Evolutionary conservation across 2,888 invertebrate genomes (phyloP).

Genomic region (Pelosia muscerda): DNA sequence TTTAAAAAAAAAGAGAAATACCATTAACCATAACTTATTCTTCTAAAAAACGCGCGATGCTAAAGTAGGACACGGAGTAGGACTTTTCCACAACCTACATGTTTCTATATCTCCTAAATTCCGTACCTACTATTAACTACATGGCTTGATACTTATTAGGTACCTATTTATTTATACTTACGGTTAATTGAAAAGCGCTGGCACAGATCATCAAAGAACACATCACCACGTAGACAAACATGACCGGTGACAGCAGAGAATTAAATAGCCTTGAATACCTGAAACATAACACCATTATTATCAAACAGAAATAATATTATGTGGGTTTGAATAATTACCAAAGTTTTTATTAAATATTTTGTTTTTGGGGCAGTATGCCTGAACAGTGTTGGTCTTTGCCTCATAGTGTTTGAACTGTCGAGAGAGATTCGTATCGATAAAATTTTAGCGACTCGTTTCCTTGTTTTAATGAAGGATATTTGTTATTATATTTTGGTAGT

Average conservation of each 20-base stretch:
- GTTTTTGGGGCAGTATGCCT: constrained; percentile 32
- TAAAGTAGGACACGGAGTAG: neutral
- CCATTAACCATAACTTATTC: neutral
- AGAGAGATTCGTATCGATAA: constrained; percentile 44
- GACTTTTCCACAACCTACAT: neutral
- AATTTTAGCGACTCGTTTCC: constrained; percentile 9
- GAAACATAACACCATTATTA: constrained; percentile 30
- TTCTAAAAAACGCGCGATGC: neutral
- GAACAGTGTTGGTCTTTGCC: constrained; percentile 23
- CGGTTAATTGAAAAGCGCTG: constrained; percentile 76
- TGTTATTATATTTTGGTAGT: neutral
- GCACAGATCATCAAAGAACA: constrained; percentile 77
- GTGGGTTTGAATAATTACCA: constrained; percentile 42
- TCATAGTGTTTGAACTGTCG: constrained; percentile 37
- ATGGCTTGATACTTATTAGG: neutral
- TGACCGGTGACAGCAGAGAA: constrained; percentile 76
- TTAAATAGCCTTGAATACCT: constrained; percentile 75
- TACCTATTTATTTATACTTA: constrained; percentile 57
- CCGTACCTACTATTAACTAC: neutral
- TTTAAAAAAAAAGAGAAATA: no score
- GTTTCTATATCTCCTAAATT: neutral
- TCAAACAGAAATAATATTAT: constrained; percentile 22
- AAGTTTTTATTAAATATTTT: constrained; percentile 36
- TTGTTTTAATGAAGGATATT: neutral
- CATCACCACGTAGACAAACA: constrained; percentile 78